phyloP scores from a whole-genome alignment of 2,888 invertebrate genomes.

The Cremastobaeus sp. region DNA sequence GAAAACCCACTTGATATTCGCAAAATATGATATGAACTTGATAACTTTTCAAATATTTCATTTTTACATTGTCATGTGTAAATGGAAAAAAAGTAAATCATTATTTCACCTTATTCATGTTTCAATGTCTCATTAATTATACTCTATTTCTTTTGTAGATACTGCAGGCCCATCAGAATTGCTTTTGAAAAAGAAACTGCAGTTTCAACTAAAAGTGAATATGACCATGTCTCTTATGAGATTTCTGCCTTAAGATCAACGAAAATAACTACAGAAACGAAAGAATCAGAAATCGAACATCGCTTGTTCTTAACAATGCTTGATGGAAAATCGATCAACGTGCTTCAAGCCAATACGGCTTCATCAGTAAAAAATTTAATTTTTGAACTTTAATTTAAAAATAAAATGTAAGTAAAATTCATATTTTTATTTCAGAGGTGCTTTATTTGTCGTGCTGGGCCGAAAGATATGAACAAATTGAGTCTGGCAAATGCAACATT shows the following conservation, averaged over 20 bases:
- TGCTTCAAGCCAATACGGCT: neutral
- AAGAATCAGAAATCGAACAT: neutral
- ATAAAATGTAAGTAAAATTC: too few species aligned
- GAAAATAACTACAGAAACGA: neutral
- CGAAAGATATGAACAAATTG: constrained; percentile 15
- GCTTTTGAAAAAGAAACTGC: constrained; percentile 8
- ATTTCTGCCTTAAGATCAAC: neutral
- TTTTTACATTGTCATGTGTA: too few species aligned
- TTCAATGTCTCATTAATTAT: too few species aligned
- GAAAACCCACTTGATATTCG: too few species aligned
- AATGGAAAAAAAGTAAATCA: too few species aligned
- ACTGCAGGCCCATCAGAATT: constrained; percentile 1
- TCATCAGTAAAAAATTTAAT: constrained; percentile 3
- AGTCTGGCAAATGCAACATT: neutral
- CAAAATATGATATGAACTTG: too few species aligned
- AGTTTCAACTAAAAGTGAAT: neutral
- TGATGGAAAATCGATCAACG: constrained; percentile 6
- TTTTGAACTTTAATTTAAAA: too few species aligned
- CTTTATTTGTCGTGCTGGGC: constrained; percentile 7
- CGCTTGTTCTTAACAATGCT: constrained; percentile 2
- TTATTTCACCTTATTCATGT: too few species aligned
- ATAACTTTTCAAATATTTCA: too few species aligned
- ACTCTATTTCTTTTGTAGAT: too few species aligned
- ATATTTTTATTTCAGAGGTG: constrained; percentile 7
- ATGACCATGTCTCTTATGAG: neutral